Percentiles rank a stretch among this genome's conserved stretches.
phyloP scores from a whole-genome alignment of 2,888 invertebrate species.

The Pyralis farinalis region DNA sequence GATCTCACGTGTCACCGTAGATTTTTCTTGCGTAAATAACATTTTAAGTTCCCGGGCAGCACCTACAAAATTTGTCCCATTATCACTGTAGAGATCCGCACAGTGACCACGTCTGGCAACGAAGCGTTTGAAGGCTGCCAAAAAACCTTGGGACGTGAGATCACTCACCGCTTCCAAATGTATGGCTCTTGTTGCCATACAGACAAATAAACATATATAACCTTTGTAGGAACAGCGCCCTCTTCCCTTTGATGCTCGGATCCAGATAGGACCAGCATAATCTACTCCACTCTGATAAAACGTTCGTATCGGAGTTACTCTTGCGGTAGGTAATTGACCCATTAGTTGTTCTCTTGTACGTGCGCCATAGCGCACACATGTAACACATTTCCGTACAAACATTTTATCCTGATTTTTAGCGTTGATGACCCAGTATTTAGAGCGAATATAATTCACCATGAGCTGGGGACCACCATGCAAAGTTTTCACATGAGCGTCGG shows the following conservation, averaged over 20 bases:
- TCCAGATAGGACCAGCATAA: constrained; percentile 18
- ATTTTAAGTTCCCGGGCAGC: constrained; percentile 4
- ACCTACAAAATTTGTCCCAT: constrained; percentile 20
- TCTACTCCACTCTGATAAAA: constrained; percentile 18
- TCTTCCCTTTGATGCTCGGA: constrained; percentile 13
- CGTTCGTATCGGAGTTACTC: constrained; percentile 13
- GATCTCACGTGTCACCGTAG: not conserved
- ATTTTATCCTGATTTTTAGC: constrained; percentile 11
- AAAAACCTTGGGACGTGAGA: constrained; percentile 26
- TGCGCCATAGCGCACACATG: constrained; percentile 14
- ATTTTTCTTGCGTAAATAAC: not conserved
- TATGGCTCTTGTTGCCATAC: constrained; percentile 25
- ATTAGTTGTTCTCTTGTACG: constrained; percentile 8
- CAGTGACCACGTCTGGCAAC: constrained; percentile 19
- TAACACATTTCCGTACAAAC: constrained; percentile 14
- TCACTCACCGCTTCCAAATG: constrained; percentile 32
- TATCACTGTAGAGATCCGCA: constrained; percentile 23
- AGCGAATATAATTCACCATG: constrained; percentile 15
- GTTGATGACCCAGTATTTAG: constrained; percentile 19
- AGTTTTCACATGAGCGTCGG: constrained; percentile 16
- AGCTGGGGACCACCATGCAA: constrained; percentile 7
- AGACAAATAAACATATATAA: constrained; percentile 12
- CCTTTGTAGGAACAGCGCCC: constrained; percentile 15
- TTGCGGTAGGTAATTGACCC: constrained; percentile 18
- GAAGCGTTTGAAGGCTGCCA: constrained; percentile 22